Percentiles rank a stretch among this genome's conserved stretches.
These are phyloP conservation scores for Dasypogon diadema DNA, from an alignment of 2,888 invertebrate species.

Conservation along the genomic window DNA sequence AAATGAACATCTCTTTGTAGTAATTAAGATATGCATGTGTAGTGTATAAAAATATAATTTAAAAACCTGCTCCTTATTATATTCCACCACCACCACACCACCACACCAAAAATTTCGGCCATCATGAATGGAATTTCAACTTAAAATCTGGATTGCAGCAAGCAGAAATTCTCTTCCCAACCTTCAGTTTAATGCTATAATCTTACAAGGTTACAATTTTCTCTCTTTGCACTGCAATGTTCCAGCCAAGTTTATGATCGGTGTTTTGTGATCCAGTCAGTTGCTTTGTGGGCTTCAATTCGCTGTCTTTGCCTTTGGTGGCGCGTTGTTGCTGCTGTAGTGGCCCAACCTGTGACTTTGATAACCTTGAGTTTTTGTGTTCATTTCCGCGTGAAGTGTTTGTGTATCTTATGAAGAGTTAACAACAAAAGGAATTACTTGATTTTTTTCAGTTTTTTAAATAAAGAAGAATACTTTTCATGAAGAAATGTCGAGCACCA, in stretches of 20 bases:
- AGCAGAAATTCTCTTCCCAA: too few species aligned
- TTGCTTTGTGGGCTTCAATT: background rate
- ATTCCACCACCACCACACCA: background rate
- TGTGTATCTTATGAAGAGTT: background rate
- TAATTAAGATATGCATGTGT: too few species aligned
- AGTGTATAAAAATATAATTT: too few species aligned
- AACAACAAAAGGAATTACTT: background rate
- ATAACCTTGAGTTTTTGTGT: slow-evolving; percentile 7
- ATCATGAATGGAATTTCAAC: too few species aligned
- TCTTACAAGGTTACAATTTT: background rate
- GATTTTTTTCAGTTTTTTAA: background rate
- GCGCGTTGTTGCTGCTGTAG: background rate
- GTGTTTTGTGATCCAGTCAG: background rate
- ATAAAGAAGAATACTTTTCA: background rate
- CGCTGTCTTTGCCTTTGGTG: background rate
- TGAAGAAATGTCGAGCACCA: slow-evolving; percentile 64
- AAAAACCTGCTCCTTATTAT: background rate
- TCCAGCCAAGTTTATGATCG: background rate
- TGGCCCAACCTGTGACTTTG: background rate
- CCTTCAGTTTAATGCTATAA: background rate
- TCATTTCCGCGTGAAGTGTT: background rate
- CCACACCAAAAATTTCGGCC: background rate
- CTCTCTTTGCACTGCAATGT: background rate
- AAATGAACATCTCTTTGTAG: background rate
- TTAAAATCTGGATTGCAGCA: too few species aligned